Conservation (phyloP, 1,140 invertebrate species). For the Papilio aristodemus region DNA sequence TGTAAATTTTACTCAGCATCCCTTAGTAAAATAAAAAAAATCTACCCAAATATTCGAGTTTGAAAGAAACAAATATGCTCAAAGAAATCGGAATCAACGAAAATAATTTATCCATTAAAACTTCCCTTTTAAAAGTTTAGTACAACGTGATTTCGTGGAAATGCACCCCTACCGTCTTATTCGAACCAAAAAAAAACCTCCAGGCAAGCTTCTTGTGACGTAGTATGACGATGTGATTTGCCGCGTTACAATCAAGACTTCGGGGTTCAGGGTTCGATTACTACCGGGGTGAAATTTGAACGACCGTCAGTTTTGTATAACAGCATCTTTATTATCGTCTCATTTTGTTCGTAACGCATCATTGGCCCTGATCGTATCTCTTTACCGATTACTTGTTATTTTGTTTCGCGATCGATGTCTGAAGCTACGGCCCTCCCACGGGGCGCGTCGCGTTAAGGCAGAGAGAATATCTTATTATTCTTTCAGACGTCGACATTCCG, state of each 20-base stretch:
- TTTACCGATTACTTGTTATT: slow-evolving; percentile 33
- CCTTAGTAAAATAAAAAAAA: not conserved
- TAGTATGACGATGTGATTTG: not conserved
- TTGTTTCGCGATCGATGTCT: slow-evolving; percentile 22
- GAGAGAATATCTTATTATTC: slow-evolving; percentile 15
- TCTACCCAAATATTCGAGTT: not conserved
- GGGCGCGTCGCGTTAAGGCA: slow-evolving; percentile 10
- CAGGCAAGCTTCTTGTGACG: not conserved
- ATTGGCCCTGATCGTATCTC: slow-evolving; percentile 45
- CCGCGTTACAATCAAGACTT: not conserved
- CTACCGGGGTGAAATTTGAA: slow-evolving; percentile 56
- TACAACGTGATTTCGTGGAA: slow-evolving; percentile 12
- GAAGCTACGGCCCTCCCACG: not conserved
- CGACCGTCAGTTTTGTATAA: slow-evolving; percentile 54
- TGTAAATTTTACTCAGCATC: not conserved
- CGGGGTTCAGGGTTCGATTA: not conserved
- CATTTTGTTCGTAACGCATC: slow-evolving; percentile 44
- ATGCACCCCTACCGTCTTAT: not conserved
- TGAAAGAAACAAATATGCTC: not conserved
- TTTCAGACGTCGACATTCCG: slow-evolving; percentile 8
- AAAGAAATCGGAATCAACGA: not conserved
- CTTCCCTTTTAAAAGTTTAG: slow-evolving; percentile 9
- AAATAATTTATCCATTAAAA: slow-evolving; percentile 17
- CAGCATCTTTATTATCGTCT: slow-evolving; percentile 55
- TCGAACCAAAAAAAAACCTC: slow-evolving; percentile 3